Percentiles rank a stretch among this genome's conserved stretches.
These are phyloP conservation scores for Aspidiotus rigidus DNA, from an alignment of 2,888 invertebrate genomes.

Conservation along the genomic window DNA sequence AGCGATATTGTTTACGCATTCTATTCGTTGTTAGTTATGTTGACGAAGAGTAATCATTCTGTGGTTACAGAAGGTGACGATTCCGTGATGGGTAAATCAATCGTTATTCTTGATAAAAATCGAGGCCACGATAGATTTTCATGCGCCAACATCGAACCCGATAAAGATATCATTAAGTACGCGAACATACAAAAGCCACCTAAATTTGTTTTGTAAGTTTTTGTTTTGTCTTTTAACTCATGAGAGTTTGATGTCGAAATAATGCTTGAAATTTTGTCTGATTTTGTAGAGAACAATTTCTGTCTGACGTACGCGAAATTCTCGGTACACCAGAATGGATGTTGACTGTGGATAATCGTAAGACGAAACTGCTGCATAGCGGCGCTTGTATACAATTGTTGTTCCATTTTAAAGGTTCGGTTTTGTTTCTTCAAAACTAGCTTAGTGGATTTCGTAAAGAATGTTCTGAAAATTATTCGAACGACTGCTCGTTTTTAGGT, in stretches of 20 bases:
- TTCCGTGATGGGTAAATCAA: slow-evolving; percentile 70
- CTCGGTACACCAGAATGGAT: slow-evolving; percentile 87
- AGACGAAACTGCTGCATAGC: slow-evolving; percentile 64
- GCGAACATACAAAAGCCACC: slow-evolving; percentile 79
- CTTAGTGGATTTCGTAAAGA: too few relatives aligned
- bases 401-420: slow-evolving; percentile 67
- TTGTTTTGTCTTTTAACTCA: not conserved
- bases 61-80: slow-evolving; percentile 50
- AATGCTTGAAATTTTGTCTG: not conserved
- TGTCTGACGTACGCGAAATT: slow-evolving; percentile 66
- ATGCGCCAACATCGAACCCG: slow-evolving; percentile 84
- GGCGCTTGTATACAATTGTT: slow-evolving; percentile 75
- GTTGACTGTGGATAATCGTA: slow-evolving; percentile 71
- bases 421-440: not conserved
- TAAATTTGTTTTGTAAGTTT: slow-evolving; percentile 72
- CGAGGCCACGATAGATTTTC: slow-evolving; percentile 63
- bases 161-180: slow-evolving; percentile 81
- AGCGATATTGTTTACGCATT: slow-evolving; percentile 33
- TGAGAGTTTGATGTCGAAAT: not conserved
- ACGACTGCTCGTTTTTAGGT: too few relatives aligned
- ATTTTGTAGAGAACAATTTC: slow-evolving; percentile 62
- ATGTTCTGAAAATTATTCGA: too few relatives aligned
- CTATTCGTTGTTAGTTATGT: slow-evolving; percentile 32
- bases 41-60: not conserved
- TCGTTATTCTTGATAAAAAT: slow-evolving; percentile 72